These are phyloP conservation scores for Zygothrica quintamaculata DNA, from an alignment of 2,888 invertebrate genomes.

Conservation along the genomic window DNA sequence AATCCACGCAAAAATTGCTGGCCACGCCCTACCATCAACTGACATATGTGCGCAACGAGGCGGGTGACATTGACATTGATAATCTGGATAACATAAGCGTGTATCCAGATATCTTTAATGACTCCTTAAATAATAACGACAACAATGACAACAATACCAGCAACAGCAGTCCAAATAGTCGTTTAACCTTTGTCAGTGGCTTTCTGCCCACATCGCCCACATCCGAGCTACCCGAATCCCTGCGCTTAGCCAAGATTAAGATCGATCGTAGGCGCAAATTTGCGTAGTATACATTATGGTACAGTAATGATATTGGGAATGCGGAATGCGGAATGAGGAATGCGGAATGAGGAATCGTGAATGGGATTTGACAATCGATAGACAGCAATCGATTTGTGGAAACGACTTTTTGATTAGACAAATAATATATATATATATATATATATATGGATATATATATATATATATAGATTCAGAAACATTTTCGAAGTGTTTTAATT, in stretches of 20 bases:
- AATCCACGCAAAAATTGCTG: constrained; percentile 74
- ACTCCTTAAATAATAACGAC: constrained; percentile 49
- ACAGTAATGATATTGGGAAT: no score
- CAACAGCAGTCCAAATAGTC: constrained; percentile 59
- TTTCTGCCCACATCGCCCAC: constrained; percentile 81
- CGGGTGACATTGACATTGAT: constrained; percentile 81
- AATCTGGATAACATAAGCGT: constrained; percentile 82
- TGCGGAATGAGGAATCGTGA: neutral
- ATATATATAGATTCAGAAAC: constrained; percentile 49
- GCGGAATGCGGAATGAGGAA: neutral
- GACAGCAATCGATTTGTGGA: constrained; percentile 25
- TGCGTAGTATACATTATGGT: constrained; percentile 65
- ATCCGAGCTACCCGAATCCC: constrained; percentile 79
- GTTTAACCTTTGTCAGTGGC: constrained; percentile 76
- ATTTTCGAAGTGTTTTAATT: constrained; percentile 51
- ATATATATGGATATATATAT: constrained; percentile 9
- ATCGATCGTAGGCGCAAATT: constrained; percentile 69
- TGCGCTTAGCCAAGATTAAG: constrained; percentile 81
- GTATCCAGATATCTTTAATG: constrained; percentile 76
- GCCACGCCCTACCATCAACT: constrained; percentile 81
- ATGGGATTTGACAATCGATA: constrained; percentile 39
- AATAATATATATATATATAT: constrained; percentile 8
- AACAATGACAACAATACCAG: constrained; percentile 31
- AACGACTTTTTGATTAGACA: constrained; percentile 8
- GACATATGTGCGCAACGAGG: constrained; percentile 79